Evolutionary conservation across 2,888 invertebrate species (phyloP).

Genomic region (Cylloceria caligata): DNA sequence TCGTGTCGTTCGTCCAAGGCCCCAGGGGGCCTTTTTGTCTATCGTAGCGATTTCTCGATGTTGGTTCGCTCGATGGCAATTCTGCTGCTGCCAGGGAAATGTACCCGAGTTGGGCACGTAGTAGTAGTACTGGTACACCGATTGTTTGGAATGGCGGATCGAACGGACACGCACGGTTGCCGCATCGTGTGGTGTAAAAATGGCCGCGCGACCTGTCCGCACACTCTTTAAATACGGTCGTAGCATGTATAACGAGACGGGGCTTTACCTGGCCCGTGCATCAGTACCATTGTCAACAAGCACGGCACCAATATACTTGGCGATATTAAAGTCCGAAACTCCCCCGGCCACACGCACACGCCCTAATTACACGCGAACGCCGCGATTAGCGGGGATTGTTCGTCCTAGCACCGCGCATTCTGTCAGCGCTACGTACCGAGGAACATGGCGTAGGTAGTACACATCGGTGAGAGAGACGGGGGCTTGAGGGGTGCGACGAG

Average conservation of each 20-base stretch:
- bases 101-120: slow-evolving; percentile 86
- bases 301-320: background rate
- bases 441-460: slow-evolving; percentile 68
- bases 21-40: slow-evolving; percentile 35
- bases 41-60: slow-evolving; percentile 49
- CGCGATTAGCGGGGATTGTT: slow-evolving; percentile 73
- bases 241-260: slow-evolving; percentile 35
- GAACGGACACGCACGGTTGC: slow-evolving; percentile 88
- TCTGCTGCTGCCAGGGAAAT: slow-evolving; percentile 84
- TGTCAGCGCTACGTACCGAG: slow-evolving; percentile 74
- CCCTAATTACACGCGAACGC: slow-evolving; percentile 79
- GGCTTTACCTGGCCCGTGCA: background rate
- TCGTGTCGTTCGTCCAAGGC: slow-evolving; percentile 30
- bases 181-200: slow-evolving; percentile 90
- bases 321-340: slow-evolving; percentile 67
- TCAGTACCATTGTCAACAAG: no score
- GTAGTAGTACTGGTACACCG: slow-evolving; percentile 84
- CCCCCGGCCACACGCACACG: slow-evolving; percentile 77
- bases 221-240: slow-evolving; percentile 62
- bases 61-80: slow-evolving; percentile 42
- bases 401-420: slow-evolving; percentile 76
- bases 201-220: slow-evolving; percentile 85
- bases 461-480: slow-evolving; percentile 31
- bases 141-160: slow-evolving; percentile 90
- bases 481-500: slow-evolving; percentile 25